A percentile compares a stretch with the other conserved stretches of the same genome.
Evolutionary conservation across 2,888 invertebrate species (phyloP).

Genomic region (Dolichomitus sp.): DNA sequence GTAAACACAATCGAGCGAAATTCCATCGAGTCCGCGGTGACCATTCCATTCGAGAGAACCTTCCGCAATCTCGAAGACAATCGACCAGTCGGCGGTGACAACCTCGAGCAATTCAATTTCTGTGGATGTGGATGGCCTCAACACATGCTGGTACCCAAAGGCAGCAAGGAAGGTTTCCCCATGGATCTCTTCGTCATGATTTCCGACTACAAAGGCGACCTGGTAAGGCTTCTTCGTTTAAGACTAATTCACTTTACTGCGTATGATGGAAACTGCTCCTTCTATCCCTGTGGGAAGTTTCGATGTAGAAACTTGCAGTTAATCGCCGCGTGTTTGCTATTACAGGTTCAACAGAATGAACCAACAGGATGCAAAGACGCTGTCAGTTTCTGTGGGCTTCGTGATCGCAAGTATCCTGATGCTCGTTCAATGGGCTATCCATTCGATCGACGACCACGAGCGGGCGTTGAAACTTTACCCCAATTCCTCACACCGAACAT

Average conservation of each 20-base stretch:
- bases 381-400: slow-evolving; percentile 93
- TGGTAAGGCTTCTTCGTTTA: slow-evolving; percentile 85
- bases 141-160: slow-evolving; percentile 93
- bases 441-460: slow-evolving; percentile 90
- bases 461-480: slow-evolving; percentile 87
- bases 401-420: slow-evolving; percentile 93
- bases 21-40: slow-evolving; percentile 92
- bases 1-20: slow-evolving; percentile 89
- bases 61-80: slow-evolving; percentile 91
- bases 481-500: slow-evolving; percentile 93
- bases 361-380: slow-evolving; percentile 90
- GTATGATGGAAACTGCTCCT: not conserved
- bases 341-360: slow-evolving; percentile 75
- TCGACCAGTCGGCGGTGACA: slow-evolving; percentile 88
- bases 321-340: not conserved
- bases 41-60: slow-evolving; percentile 93
- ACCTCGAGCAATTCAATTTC: slow-evolving; percentile 90
- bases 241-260: not conserved
- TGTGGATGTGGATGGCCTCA: slow-evolving; percentile 97
- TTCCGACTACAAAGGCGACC: slow-evolving; percentile 91
- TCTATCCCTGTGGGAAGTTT: not conserved
- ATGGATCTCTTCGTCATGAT: slow-evolving; percentile 93
- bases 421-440: slow-evolving; percentile 95
- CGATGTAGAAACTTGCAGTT: not conserved
- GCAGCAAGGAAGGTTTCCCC: slow-evolving; percentile 89